Percentiles rank a stretch among this genome's conserved stretches.
Conservation (phyloP, 1,140 invertebrate species). For the Cydia amplana region DNA sequence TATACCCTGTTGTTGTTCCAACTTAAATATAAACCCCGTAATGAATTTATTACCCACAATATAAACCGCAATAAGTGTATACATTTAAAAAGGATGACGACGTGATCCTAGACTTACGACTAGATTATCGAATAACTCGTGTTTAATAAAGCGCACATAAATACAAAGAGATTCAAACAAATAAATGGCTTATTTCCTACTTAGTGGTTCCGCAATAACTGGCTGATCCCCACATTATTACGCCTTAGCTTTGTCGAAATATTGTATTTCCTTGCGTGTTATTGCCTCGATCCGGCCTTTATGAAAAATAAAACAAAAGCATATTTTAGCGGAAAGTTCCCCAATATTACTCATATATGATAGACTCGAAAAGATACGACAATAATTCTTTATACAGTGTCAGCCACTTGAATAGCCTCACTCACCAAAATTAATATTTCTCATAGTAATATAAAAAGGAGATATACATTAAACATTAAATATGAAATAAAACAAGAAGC, state of each 20-base stretch:
- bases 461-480: too few relatives aligned
- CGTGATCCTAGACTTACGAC: neutral
- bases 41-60: neutral
- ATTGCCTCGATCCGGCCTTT: conserved; percentile 13
- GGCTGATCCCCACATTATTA: conserved; percentile 27
- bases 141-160: conserved; percentile 25
- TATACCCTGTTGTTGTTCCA: neutral
- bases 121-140: neutral
- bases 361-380: too few relatives aligned
- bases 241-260: conserved; percentile 16
- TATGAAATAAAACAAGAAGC: too few relatives aligned
- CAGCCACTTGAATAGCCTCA: too few relatives aligned
- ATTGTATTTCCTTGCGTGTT: conserved; percentile 16
- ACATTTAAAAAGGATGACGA: neutral
- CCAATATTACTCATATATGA: neutral
- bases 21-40: neutral
- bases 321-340: neutral
- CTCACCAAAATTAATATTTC: too few relatives aligned
- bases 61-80: neutral
- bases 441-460: too few relatives aligned
- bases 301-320: conserved; percentile 23
- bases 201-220: conserved; percentile 21
- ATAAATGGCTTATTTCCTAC: conserved; percentile 21
- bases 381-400: too few relatives aligned
- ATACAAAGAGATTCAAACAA: conserved; percentile 19